These are phyloP conservation scores for Cremastinae sp. DNA, from an alignment of 2,888 invertebrate genomes.

Conservation along the genomic window DNA sequence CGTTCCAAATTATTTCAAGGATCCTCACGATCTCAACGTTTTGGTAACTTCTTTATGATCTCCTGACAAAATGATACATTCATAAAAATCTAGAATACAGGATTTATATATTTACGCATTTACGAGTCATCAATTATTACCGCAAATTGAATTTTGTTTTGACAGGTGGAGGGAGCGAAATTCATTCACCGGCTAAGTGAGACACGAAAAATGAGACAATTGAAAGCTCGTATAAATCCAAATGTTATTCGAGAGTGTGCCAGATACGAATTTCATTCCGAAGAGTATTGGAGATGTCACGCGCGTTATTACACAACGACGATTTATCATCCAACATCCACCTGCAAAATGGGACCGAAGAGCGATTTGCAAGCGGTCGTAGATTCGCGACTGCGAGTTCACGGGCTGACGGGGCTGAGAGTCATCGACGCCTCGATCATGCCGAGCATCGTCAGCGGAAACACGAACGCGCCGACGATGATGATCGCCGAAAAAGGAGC, in stretches of 20 bases:
- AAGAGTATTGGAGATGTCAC: conserved; percentile 89
- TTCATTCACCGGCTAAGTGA: conserved; percentile 84
- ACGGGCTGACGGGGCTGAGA: conserved; percentile 85
- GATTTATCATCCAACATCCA: conserved; percentile 91
- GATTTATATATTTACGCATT: too few species aligned
- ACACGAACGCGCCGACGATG: conserved; percentile 92
- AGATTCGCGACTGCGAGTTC: conserved; percentile 89
- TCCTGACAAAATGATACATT: too few species aligned
- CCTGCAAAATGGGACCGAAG: conserved; percentile 89
- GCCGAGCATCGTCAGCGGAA: conserved; percentile 92
- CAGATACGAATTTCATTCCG: conserved; percentile 84
- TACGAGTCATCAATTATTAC: too few species aligned
- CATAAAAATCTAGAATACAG: too few species aligned
- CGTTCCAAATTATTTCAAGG: conserved; percentile 91
- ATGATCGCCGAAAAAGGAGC: conserved; percentile 96
- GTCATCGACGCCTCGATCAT: conserved; percentile 89
- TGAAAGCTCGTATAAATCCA: conserved; percentile 85
- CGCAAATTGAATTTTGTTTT: too few species aligned
- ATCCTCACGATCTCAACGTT: conserved; percentile 86
- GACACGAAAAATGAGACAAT: conserved; percentile 83
- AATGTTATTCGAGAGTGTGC: conserved; percentile 86
- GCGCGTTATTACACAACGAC: conserved; percentile 88
- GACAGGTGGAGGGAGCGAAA: conserved; percentile 88
- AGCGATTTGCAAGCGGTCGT: conserved; percentile 92
- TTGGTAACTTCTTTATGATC: conserved; percentile 85